A percentile compares a stretch with the other conserved stretches of the same genome.
These are phyloP conservation scores for mouse (Mus musculus) DNA, from an alignment of 2,113 vertebrate genomes.

Conservation along the genomic window GRCm39 chr7:78192001-78192500, in stretches of 20 bases:
- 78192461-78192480: slow-evolving; percentile 1
- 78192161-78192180: fast-evolving
- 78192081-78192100: not conserved
- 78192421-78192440: slow-evolving; percentile 64
- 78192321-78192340: not conserved
- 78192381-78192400: slow-evolving; percentile 58
- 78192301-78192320: not conserved
- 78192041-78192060: not conserved
- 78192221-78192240: fast-evolving
- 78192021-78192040: fast-evolving
- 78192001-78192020: not conserved
- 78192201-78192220: not conserved
- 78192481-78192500: not conserved
- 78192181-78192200: fast-evolving
- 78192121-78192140: fast-evolving
- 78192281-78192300: not conserved
- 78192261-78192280: not conserved
- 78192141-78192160: not conserved
- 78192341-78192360: not conserved
- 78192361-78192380: slow-evolving; percentile 49
- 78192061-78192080: not conserved
- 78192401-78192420: slow-evolving; percentile 52
- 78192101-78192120: not conserved
- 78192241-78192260: not conserved
- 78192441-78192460: slow-evolving; percentile 51